Conservation (phyloP, 2,888 invertebrate species). For the Gari tellinella region DNA sequence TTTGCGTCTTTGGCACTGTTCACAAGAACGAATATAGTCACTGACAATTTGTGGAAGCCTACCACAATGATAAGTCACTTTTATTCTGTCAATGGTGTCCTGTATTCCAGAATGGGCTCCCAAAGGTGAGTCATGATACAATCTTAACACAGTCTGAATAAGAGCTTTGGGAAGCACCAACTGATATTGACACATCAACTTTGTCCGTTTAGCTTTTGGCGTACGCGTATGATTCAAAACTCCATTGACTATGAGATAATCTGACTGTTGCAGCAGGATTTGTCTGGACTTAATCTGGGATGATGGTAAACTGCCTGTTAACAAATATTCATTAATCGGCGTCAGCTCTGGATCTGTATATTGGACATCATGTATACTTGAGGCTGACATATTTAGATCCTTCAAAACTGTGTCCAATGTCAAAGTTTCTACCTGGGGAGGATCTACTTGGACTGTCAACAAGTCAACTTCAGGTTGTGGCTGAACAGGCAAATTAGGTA, state of each 20-base stretch:
- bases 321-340: conserved; percentile 31
- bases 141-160: conserved; percentile 11
- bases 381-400: conserved; percentile 22
- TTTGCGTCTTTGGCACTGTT: conserved; percentile 37
- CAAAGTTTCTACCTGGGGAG: no score
- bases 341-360: conserved; percentile 19
- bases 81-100: conserved; percentile 36
- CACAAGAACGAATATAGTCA: conserved; percentile 39
- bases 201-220: conserved; percentile 1
- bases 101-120: conserved; percentile 42
- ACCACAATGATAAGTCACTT: conserved; percentile 30
- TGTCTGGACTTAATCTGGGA: conserved; percentile 41
- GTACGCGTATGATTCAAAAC: conserved; percentile 29
- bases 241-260: conserved; percentile 34
- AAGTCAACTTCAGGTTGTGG: no score
- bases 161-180: conserved; percentile 7
- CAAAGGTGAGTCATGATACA: conserved; percentile 32
- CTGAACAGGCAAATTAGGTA: no score
- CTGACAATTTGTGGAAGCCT: conserved; percentile 19
- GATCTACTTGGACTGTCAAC: no score
- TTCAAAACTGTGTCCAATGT: not conserved
- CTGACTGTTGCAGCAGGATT: conserved; percentile 38
- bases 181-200: conserved; percentile 7
- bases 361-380: conserved; percentile 30
- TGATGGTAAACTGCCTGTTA: conserved; percentile 23